Evolutionary conservation across 1,140 invertebrate species (phyloP).

Genomic region (Hestina assimilis): DNA sequence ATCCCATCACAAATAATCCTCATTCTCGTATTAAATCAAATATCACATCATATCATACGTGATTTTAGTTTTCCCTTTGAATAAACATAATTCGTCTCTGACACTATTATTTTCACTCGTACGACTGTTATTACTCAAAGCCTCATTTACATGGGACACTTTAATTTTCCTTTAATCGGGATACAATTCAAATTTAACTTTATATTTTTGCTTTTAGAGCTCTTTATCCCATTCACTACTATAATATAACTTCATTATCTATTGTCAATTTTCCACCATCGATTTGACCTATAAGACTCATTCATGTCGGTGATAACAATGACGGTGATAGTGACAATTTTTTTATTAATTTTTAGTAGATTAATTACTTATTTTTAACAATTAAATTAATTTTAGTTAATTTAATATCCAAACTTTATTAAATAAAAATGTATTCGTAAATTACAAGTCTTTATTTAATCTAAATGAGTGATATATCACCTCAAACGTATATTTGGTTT

Average conservation of each 20-base stretch:
- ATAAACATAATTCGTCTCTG: neutral
- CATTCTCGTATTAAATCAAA: slow-evolving; percentile 9
- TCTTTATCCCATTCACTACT: neutral
- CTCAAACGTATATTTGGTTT: neutral
- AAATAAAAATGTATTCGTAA: no score
- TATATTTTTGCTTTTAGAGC: slow-evolving; percentile 1
- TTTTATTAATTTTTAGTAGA: no score
- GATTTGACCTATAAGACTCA: slow-evolving; percentile 11
- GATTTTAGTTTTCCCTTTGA: neutral
- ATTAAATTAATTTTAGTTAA: no score
- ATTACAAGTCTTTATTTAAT: neutral
- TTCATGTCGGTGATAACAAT: slow-evolving; percentile 11
- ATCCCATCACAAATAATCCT: slow-evolving; percentile 19
- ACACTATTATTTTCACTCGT: slow-evolving; percentile 12
- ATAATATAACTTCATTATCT: slow-evolving; percentile 17
- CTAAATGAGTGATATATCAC: neutral
- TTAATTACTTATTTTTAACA: no score
- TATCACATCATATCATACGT: slow-evolving; percentile 15
- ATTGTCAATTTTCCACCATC: slow-evolving; percentile 23
- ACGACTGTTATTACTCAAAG: slow-evolving; percentile 7
- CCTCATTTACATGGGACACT: neutral
- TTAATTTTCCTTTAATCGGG: slow-evolving; percentile 5
- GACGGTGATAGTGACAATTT: no score
- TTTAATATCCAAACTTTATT: no score
- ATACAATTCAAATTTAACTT: slow-evolving; percentile 7